Evolutionary conservation across 2,797 vertebrate genomes (phyloP).

Genomic region (Silurus lanzhouensis): DNA sequence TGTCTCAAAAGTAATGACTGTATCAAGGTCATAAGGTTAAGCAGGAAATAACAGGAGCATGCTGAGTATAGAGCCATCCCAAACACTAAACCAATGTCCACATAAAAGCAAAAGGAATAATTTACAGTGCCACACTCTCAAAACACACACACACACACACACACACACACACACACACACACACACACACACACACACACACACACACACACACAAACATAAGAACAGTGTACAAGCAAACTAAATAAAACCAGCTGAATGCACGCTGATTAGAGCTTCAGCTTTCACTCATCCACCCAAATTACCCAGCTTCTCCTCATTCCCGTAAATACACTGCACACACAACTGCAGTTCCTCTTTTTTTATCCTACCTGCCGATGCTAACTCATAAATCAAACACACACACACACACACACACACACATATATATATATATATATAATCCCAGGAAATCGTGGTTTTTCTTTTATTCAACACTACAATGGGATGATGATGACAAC

Average conservation of each 20-base stretch:
- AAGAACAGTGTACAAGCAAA: slow-evolving; percentile 23
- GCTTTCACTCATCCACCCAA: slow-evolving; percentile 66
- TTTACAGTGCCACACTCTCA: slow-evolving; percentile 13
- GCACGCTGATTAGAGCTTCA: slow-evolving; percentile 64
- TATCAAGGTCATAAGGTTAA: neutral
- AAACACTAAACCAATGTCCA: slow-evolving; percentile 23
- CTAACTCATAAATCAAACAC: slow-evolving; percentile 28
- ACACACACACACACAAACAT: slow-evolving; percentile 14
- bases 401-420: slow-evolving; percentile 9
- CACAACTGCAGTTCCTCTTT: slow-evolving; percentile 69
- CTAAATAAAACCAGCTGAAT: slow-evolving; percentile 50
- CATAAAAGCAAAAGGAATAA: slow-evolving; percentile 22
- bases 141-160: slow-evolving; percentile 12
- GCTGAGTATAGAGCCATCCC: neutral
- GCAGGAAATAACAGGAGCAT: neutral
- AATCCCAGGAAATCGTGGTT: neutral
- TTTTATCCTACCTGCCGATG: slow-evolving; percentile 40
- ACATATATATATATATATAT: neutral
- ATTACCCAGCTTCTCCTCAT: slow-evolving; percentile 69
- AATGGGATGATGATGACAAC: neutral
- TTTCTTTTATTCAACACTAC: neutral
- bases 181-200: slow-evolving; percentile 20
- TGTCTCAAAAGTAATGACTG: neutral
- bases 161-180: slow-evolving; percentile 1
- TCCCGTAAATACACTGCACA: slow-evolving; percentile 69